phyloP scores from a whole-genome alignment of 2,797 vertebrate genomes.

The Neosilurus hyrtlii region DNA sequence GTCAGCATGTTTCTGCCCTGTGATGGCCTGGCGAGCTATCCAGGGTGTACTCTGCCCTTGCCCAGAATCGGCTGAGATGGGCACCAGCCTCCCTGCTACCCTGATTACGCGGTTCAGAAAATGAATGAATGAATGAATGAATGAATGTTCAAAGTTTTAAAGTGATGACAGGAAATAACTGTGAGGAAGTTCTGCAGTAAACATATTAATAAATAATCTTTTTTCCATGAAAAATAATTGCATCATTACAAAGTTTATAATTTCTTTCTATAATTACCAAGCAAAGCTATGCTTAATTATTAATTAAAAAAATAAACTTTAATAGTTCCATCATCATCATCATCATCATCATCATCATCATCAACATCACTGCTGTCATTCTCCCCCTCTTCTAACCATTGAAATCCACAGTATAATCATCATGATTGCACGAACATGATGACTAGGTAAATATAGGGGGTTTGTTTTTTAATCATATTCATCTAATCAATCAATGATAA shows the following conservation, averaged over 20 bases:
- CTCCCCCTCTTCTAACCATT: not conserved
- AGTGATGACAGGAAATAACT: not conserved
- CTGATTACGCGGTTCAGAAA: too few relatives aligned
- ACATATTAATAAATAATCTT: not conserved
- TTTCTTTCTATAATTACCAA: not conserved
- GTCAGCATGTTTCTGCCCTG: too few relatives aligned
- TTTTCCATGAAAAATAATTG: not conserved
- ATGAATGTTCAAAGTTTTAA: too few relatives aligned
- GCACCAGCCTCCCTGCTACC: too few relatives aligned
- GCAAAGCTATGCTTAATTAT: not conserved
- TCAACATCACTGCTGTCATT: not conserved
- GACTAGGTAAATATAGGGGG: not conserved
- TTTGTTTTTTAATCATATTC: too few relatives aligned
- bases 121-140: too few relatives aligned
- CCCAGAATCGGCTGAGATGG: too few relatives aligned
- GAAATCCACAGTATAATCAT: not conserved
- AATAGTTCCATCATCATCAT: too few relatives aligned
- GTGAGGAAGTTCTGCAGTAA: not conserved
- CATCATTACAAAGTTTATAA: not conserved
- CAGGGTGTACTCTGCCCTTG: too few relatives aligned
- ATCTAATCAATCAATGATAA: not conserved
- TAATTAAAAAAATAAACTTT: too few relatives aligned
- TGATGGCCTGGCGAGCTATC: too few relatives aligned
- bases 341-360: not conserved
- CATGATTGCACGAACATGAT: not conserved